Base-by-base conservation (phyloP, 2,113 vertebrate genomes). In the Halichoerus grypus region DNA sequence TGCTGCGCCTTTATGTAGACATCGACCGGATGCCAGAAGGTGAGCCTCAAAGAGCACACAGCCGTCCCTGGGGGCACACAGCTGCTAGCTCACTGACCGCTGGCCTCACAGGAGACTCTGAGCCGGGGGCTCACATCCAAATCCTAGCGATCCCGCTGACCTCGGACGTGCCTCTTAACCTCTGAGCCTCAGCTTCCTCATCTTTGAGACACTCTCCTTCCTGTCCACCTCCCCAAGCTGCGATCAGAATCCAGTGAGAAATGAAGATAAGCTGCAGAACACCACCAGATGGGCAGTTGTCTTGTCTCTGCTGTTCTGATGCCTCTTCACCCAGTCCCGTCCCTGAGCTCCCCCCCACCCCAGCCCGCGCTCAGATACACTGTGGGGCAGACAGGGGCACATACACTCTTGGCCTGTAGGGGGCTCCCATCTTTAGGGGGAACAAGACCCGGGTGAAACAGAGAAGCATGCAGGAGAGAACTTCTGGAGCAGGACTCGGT, bases 1-100 rank as follows among this genome's bases (percentile, higher is more conserved):
- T 99, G 98, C 98, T 99, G 3, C 98, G 99, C 0, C 98, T 99
- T 19, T 99, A 99, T 1, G 99, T 99, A 0, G 99, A 99, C 98
- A 98, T 99, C 4, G 98, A 99, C 98, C 99, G 99, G 85, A 59
- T 99, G 13, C 18, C 98, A 0, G 2, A 89, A 97, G 99, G 99
- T 99, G 93, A 98, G 98, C 59, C 80, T 49, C 24, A 21, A 24
- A 36, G 59, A 28, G 7, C 57, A 11, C 51, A 22, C 5, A 7
- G 39, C 7, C 21, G 11, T 74, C 31, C 88, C 36, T 7, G 13
- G 59, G 42, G 53, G 2, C 28, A 49, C 49, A 19, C 16, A 49
- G 82, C 33, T 0, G 12, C 57, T 42, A 65, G 36, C 24, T 55
- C 26, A 61, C 24, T 46, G 49, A 71, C 26, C 3, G 0, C 13